Conservation (phyloP, 2,888 invertebrate genomes). For the Cephus rjabovi region DNA sequence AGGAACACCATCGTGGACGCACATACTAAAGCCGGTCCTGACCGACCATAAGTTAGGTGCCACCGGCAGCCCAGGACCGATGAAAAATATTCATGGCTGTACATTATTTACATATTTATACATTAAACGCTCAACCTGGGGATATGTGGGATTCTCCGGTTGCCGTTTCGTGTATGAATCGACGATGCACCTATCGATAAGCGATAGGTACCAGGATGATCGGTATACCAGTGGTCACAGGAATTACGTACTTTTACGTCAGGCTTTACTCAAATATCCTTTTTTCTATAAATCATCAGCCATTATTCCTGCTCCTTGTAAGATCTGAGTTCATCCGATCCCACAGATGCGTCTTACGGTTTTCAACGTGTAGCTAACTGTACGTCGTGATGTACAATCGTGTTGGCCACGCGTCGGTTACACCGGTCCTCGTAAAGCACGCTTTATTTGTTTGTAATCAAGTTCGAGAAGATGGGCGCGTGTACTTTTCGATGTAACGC, state of each 20-base stretch:
- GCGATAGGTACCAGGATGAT: neutral
- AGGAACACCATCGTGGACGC: slow-evolving; percentile 44
- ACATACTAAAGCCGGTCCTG: slow-evolving; percentile 34
- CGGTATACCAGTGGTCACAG: neutral
- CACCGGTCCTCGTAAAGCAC: slow-evolving; percentile 17
- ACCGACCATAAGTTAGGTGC: slow-evolving; percentile 59
- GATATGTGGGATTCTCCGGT: slow-evolving; percentile 35
- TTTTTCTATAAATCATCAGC: neutral
- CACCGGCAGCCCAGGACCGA: slow-evolving; percentile 50
- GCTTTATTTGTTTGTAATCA: slow-evolving; percentile 23
- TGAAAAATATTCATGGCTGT: slow-evolving; percentile 54
- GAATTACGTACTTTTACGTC: neutral
- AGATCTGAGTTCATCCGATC: neutral
- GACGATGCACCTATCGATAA: slow-evolving; percentile 9
- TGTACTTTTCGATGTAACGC: slow-evolving; percentile 31
- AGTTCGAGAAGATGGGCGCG: slow-evolving; percentile 10
- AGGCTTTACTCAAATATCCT: neutral
- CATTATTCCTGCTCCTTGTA: neutral
- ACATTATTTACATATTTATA: slow-evolving; percentile 62
- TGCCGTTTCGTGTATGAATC: slow-evolving; percentile 12
- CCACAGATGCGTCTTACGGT: neutral
- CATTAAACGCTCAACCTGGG: slow-evolving; percentile 47
- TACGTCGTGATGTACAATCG: neutral
- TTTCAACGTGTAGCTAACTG: neutral
- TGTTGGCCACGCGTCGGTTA: neutral